phyloP scores from a whole-genome alignment of 2,113 vertebrate species.

The Platycercus adscitus region DNA sequence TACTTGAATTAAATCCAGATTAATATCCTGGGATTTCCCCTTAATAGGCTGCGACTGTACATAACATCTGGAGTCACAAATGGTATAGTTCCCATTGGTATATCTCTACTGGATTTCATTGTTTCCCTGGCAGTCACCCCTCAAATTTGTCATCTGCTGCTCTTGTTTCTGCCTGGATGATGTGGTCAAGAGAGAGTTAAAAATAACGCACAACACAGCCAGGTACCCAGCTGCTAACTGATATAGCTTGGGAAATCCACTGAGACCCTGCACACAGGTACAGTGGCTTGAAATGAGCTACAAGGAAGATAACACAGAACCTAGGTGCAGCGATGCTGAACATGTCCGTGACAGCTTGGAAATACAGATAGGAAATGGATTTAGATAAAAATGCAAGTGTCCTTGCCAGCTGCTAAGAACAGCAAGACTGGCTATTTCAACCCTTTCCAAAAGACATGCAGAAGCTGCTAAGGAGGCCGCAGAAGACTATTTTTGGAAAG shows the following conservation, averaged over 20 bases:
- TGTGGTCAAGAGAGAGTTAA: not conserved
- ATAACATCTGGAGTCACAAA: conserved; percentile 11
- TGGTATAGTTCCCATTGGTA: not conserved
- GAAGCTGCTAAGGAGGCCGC: not conserved
- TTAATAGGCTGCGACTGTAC: not conserved
- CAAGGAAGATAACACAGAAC: not conserved
- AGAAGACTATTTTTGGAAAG: not conserved
- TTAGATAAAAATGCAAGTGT: not conserved
- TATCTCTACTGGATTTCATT: not conserved
- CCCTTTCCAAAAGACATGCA: not conserved
- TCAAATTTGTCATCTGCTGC: not conserved
- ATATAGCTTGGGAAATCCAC: not conserved
- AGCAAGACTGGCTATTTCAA: not conserved
- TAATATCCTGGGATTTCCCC: conserved; percentile 18
- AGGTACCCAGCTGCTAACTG: not conserved
- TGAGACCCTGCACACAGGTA: rapidly evolving
- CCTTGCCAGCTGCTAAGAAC: not conserved
- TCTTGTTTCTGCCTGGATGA: not conserved
- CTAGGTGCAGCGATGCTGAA: rapidly evolving
- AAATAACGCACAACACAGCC: not conserved
- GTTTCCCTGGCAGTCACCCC: not conserved
- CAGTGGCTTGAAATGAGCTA: not conserved
- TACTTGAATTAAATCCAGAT: conserved; percentile 10
- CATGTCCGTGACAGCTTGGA: not conserved
- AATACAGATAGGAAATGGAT: not conserved